Evolutionary conservation across 2,797 vertebrate species (phyloP), one percentile per base, ranked within the genome.

Genomic region (Myripristis murdjan): DNA sequence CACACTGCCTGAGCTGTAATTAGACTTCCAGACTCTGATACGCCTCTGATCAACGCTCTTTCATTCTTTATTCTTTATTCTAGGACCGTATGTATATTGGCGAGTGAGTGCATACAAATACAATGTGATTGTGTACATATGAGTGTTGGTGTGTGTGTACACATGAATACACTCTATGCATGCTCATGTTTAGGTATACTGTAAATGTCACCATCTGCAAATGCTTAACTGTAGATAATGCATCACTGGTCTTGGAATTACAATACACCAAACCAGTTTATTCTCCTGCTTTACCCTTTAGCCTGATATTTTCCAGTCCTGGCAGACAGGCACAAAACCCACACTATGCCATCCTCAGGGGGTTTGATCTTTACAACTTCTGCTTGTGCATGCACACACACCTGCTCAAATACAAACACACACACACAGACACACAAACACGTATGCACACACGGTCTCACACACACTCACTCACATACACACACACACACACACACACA

Each of bases 1-100:
- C 89, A 89, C 91, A 93, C 87, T 87, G 79, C 75, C 81, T 74
- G 85, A 84, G 84, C 84, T 87, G 89, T 93, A 91, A 91, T 92
- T 89, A 93, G 79, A 90, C 84, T 81, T 73, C 75, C 81, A 83
- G 82, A 70, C 58, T 85, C 78, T 78, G 84, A 90, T 93, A 89
- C 91, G 81, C 79, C 84, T 88, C 63, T 37, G 64, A 77, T 79
- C 64, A 75, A 63, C 70, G 64, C 3, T 39, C 52, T n/a, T n/a
- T n/a, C n/a, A 57, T 46, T 62, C 59, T 44, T 47, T 70, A 54
- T 57, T 47, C 39, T 63, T 66, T 28, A 28, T n/a, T n/a, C n/a
- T 76, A 63, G 28, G 58, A 35, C 22, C 46, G 23, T 43, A 64
- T 70, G 59, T 68, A 80, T 73, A 79, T 82, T 69, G n/a, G n/a